These are phyloP conservation scores for Syngnathus scovelli DNA, from an alignment of 2,113 vertebrate species.

Conservation along the genomic window DNA sequence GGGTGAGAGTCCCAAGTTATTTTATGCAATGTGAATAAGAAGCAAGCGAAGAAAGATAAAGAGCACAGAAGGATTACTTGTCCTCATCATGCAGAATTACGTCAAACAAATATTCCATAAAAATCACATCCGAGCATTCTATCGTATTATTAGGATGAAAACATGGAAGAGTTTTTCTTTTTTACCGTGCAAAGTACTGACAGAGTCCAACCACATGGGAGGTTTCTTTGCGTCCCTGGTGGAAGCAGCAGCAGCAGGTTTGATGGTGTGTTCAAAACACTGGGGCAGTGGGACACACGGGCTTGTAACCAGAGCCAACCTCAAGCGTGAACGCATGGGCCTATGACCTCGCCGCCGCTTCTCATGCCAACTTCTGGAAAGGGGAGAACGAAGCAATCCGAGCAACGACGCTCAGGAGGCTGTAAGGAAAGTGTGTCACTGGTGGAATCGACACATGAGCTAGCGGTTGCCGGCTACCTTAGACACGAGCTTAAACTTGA, in stretches of 20 bases:
- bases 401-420: slow-evolving; percentile 19
- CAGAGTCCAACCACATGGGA: background rate
- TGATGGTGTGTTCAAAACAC: slow-evolving; percentile 22
- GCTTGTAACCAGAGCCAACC: slow-evolving; percentile 47
- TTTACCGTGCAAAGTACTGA: background rate
- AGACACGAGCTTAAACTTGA: background rate
- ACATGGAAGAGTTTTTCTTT: background rate
- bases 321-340: slow-evolving; percentile 18
- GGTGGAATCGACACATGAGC: slow-evolving; percentile 15
- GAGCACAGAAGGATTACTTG: slow-evolving; percentile 8
- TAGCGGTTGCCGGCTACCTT: background rate
- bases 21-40: slow-evolving; percentile 45
- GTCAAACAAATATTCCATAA: background rate
- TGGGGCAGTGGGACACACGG: slow-evolving; percentile 53
- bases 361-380: slow-evolving; percentile 42
- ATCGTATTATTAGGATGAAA: background rate
- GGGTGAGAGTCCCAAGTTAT: slow-evolving; percentile 35
- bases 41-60: slow-evolving; percentile 11
- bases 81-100: background rate
- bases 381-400: slow-evolving; percentile 32
- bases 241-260: background rate
- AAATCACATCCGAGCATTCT: background rate
- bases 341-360: slow-evolving; percentile 36
- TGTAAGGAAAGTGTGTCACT: slow-evolving; percentile 29
- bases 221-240: background rate